A percentile compares a stretch with the other conserved stretches of the same genome.
Evolutionary conservation across 2,888 invertebrate genomes (phyloP).

Genomic region (Podotricha telesiphe): DNA sequence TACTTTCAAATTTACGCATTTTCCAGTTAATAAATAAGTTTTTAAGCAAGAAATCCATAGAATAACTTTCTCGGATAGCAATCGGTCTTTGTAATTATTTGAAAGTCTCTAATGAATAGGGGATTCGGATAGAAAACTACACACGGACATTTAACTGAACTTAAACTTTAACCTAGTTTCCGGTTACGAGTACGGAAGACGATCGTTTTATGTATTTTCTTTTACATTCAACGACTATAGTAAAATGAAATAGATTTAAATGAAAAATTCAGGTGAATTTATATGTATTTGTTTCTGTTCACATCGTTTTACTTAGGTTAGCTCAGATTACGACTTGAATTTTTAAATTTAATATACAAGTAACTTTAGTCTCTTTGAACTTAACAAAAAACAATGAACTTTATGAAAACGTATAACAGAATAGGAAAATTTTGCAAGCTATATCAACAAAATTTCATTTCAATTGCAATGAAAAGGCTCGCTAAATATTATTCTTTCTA

Average conservation of each 20-base stretch:
- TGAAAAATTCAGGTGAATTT: no score
- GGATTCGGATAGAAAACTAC: slow-evolving; percentile 21
- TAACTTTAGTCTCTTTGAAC: no score
- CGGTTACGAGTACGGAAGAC: slow-evolving; percentile 38
- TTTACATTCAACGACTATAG: not conserved
- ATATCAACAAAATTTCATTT: not conserved
- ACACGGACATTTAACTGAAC: slow-evolving; percentile 35
- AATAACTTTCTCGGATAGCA: not conserved
- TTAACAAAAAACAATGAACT: not conserved
- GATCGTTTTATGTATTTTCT: slow-evolving; percentile 40
- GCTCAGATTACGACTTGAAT: no score
- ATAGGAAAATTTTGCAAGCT: not conserved
- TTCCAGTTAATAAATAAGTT: not conserved
- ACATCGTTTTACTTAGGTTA: not conserved
- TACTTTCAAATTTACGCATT: not conserved
- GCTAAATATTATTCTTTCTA: slow-evolving; percentile 34
- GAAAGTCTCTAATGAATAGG: slow-evolving; percentile 13
- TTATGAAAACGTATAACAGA: not conserved
- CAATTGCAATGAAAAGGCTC: not conserved
- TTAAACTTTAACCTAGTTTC: slow-evolving; percentile 43
- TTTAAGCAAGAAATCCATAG: not conserved
- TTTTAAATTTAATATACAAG: no score
- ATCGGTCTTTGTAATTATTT: slow-evolving; percentile 8
- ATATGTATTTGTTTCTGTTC: not conserved
- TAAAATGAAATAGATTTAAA: slow-evolving; percentile 27